Percentiles rank a stretch among this genome's conserved stretches.
Evolutionary conservation across 2,888 invertebrate species (phyloP).

Genomic region (Agriopis leucophaearia): DNA sequence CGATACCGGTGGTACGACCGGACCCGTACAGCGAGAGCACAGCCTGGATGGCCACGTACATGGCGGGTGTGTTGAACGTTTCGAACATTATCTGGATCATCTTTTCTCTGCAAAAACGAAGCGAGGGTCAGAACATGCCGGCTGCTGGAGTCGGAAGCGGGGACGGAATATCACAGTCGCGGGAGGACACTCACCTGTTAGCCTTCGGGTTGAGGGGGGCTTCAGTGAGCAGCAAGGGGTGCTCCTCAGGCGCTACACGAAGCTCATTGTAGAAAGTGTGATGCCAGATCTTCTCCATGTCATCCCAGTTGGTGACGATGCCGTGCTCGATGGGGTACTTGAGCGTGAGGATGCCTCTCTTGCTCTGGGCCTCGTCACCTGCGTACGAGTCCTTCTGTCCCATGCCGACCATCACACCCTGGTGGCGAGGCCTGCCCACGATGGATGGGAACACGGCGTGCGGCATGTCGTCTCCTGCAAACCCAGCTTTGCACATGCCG

Average conservation of each 20-base stretch:
- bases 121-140: slow-evolving; percentile 36
- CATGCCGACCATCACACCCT: slow-evolving; percentile 98
- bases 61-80: slow-evolving; percentile 96
- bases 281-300: slow-evolving; percentile 99
- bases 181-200: slow-evolving; percentile 84
- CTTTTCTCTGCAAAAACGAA: slow-evolving; percentile 88
- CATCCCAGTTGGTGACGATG: slow-evolving; percentile 99
- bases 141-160: background rate
- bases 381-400: slow-evolving; percentile 99
- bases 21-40: slow-evolving; percentile 96
- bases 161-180: slow-evolving; percentile 1
- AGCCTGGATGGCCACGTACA: slow-evolving; percentile 97
- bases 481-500: slow-evolving; percentile 99
- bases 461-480: slow-evolving; percentile 98
- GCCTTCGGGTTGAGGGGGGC: slow-evolving; percentile 96
- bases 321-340: slow-evolving; percentile 99
- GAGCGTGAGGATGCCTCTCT: slow-evolving; percentile 97
- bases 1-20: slow-evolving; percentile 98
- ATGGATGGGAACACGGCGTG: slow-evolving; percentile 98
- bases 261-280: slow-evolving; percentile 99
- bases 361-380: slow-evolving; percentile 98
- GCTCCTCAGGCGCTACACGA: slow-evolving; percentile 97
- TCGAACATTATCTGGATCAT: slow-evolving; percentile 98
- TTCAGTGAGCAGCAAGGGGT: slow-evolving; percentile 95
- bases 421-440: slow-evolving; percentile 96